Evolutionary conservation across 2,113 vertebrate genomes (phyloP).

Genomic region (Myodes glareolus): DNA sequence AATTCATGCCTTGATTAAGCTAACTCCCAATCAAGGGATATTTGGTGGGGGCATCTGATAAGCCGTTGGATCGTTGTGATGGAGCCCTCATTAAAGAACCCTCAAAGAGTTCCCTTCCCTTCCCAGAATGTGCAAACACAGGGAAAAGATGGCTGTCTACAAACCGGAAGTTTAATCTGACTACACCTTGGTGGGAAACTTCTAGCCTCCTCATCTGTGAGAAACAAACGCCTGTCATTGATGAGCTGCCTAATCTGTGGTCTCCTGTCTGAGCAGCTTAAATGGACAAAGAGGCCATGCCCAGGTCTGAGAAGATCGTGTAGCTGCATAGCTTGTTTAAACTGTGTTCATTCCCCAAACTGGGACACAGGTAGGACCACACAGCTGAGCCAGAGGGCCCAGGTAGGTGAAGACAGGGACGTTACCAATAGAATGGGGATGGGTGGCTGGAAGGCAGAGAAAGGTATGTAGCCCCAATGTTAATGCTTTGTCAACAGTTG

Average conservation of each 20-base stretch:
- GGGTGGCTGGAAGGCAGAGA: not conserved
- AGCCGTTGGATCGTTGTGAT: not conserved
- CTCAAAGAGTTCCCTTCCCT: not conserved
- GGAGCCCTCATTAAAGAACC: not conserved
- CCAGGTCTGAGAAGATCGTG: not conserved
- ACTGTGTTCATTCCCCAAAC: not conserved
- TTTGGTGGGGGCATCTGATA: not conserved
- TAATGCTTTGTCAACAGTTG: not conserved
- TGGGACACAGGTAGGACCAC: not conserved
- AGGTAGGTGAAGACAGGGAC: not conserved
- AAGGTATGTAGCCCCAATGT: not conserved
- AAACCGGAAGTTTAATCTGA: not conserved
- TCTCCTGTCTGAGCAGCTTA: not conserved
- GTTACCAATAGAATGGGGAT: not conserved
- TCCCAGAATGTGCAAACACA: not conserved
- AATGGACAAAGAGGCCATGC: not conserved
- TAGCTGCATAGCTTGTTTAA: not conserved
- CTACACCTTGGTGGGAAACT: not conserved
- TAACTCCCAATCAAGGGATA: not conserved
- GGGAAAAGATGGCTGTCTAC: not conserved
- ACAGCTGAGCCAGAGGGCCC: not conserved
- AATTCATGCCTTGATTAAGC: not conserved
- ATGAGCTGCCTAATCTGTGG: not conserved
- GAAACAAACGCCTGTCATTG: not conserved
- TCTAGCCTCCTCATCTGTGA: not conserved